phyloP scores from a whole-genome alignment of 2,888 invertebrate genomes.

The Tenthredo distinguenda region DNA sequence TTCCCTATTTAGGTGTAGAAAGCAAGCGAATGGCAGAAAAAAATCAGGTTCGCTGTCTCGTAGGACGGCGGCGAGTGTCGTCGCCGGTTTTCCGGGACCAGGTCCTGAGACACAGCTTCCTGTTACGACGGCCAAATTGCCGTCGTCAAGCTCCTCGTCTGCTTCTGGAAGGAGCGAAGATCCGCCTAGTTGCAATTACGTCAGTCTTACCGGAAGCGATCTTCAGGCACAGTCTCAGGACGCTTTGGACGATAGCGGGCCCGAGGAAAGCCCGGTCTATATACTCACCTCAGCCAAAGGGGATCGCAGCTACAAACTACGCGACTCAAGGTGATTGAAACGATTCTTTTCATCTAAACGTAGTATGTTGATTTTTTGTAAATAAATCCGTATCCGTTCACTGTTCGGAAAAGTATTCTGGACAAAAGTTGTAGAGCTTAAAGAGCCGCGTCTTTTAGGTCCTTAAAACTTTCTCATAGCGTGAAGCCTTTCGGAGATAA shows the following conservation, averaged over 20 bases:
- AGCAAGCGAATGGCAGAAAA: slow-evolving; percentile 75
- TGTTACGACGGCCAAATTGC: slow-evolving; percentile 57
- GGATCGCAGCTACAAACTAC: slow-evolving; percentile 82
- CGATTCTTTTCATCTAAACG: not conserved
- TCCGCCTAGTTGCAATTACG: slow-evolving; percentile 66
- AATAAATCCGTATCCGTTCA: not conserved
- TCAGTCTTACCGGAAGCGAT: slow-evolving; percentile 72
- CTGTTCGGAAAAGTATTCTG: not conserved
- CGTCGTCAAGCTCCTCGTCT: slow-evolving; percentile 75
- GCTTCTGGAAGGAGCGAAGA: slow-evolving; percentile 76
- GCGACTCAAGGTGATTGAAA: slow-evolving; percentile 84
- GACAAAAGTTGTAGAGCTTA: not conserved
- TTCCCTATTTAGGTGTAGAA: slow-evolving; percentile 70
- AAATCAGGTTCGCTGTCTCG: slow-evolving; percentile 74
- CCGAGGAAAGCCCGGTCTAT: slow-evolving; percentile 75
- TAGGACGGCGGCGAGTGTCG: slow-evolving; percentile 69
- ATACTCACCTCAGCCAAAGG: slow-evolving; percentile 75
- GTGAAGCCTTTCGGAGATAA: not conserved
- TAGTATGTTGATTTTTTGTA: not conserved
- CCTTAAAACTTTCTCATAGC: not conserved
- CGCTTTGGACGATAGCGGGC: slow-evolving; percentile 74
- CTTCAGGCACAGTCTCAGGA: slow-evolving; percentile 72
- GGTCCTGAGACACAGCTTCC: slow-evolving; percentile 50
- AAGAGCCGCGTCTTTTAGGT: not conserved
- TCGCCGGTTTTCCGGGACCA: slow-evolving; percentile 67